Evolutionary conservation across 2,888 invertebrate genomes (phyloP).

Genomic region (Cyclophora albipunctata): DNA sequence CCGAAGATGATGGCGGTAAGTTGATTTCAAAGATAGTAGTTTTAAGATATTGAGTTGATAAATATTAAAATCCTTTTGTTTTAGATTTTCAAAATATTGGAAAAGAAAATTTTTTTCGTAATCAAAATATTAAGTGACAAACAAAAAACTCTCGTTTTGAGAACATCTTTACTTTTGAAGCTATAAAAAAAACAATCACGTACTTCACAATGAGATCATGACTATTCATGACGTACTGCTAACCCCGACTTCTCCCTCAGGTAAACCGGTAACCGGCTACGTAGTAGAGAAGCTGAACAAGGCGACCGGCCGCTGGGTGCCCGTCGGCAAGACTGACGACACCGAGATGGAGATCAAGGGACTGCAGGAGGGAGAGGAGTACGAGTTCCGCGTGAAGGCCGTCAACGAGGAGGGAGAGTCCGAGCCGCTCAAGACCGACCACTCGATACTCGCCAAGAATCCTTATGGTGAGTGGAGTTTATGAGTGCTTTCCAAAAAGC

Average conservation of each 20-base stretch:
- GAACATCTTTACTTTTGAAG: too few relatives aligned
- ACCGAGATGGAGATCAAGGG: constrained; percentile 89
- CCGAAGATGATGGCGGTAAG: constrained; percentile 93
- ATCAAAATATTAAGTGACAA: too few relatives aligned
- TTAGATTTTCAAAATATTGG: too few relatives aligned
- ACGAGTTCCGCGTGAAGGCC: constrained; percentile 94
- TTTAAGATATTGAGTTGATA: too few relatives aligned
- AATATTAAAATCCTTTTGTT: too few relatives aligned
- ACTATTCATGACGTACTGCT: too few relatives aligned
- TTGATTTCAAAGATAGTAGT: constrained; percentile 2
- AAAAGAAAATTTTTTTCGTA: too few relatives aligned
- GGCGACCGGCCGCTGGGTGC: constrained; percentile 93
- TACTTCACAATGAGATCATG: too few relatives aligned
- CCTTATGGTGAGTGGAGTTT: constrained; percentile 82
- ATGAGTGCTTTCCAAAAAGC: not conserved
- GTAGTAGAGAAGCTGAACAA: constrained; percentile 95
- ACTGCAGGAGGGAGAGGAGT: constrained; percentile 90
- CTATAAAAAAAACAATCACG: too few relatives aligned
- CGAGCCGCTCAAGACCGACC: constrained; percentile 94
- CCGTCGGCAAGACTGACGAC: constrained; percentile 90
- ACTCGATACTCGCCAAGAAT: constrained; percentile 93
- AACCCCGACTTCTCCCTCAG: constrained; percentile 25
- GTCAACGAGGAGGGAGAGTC: constrained; percentile 97
- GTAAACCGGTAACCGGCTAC: constrained; percentile 91
- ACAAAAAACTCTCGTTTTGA: too few relatives aligned